Evolutionary conservation across 2,113 vertebrate species (phyloP).

Genomic region (Tretioscincus oriximinensis): DNA sequence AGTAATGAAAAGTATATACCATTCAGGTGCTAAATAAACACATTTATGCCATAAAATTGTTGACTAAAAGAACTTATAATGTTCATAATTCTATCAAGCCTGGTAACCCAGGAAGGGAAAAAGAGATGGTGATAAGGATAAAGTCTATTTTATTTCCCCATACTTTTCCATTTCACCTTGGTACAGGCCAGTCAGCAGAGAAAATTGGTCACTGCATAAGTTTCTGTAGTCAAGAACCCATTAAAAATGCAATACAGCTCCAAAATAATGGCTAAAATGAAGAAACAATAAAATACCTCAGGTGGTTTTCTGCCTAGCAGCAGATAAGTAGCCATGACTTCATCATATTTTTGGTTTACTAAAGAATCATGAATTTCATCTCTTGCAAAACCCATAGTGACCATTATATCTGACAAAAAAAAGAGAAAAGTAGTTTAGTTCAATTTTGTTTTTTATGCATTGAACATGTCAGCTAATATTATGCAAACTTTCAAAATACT

Average conservation of each 20-base stretch:
- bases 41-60: not conserved
- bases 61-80: not conserved
- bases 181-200: not conserved
- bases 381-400: slow-evolving; percentile 96
- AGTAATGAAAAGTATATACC: not conserved
- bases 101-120: too few species aligned
- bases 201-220: not conserved
- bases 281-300: slow-evolving; percentile 79
- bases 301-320: slow-evolving; percentile 94
- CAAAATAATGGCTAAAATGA: not conserved
- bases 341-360: slow-evolving; percentile 90
- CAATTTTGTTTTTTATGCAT: slow-evolving; percentile 2
- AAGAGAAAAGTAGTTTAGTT: not conserved
- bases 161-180: not conserved
- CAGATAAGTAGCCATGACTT: slow-evolving; percentile 97
- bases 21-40: not conserved
- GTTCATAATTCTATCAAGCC: not conserved
- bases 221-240: not conserved
- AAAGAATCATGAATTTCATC: slow-evolving; percentile 95
- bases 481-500: too few species aligned
- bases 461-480: not conserved
- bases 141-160: too few species aligned
- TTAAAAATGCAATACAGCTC: not conserved
- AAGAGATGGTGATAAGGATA: too few species aligned
- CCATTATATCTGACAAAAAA: slow-evolving; percentile 86